These are phyloP conservation scores for Hermaeophaga mercurialis DNA, from an alignment of 2,888 invertebrate genomes.

Conservation along the genomic window DNA sequence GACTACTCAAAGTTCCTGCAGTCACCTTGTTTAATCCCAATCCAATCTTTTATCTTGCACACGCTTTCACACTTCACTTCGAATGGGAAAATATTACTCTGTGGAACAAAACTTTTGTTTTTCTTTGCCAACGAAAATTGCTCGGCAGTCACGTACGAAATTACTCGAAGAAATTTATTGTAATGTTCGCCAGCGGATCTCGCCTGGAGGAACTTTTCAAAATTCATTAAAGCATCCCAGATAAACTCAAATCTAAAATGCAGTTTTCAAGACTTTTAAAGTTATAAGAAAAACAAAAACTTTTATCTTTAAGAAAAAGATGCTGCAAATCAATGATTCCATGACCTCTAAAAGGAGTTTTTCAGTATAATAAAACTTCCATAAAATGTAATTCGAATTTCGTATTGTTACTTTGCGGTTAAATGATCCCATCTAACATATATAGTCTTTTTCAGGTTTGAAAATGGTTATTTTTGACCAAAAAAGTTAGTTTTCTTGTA, in stretches of 20 bases:
- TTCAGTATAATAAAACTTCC: conserved; percentile 1
- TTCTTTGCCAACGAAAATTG: conserved; percentile 41
- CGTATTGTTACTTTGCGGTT: no score
- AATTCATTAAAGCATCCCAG: conserved; percentile 21
- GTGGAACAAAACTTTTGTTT: conserved; percentile 47
- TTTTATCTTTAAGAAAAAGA: conserved; percentile 6
- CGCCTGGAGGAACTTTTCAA: conserved; percentile 21
- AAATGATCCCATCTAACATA: no score
- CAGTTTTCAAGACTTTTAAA: conserved; percentile 21
- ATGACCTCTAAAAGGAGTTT: neutral
- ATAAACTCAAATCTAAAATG: conserved; percentile 28
- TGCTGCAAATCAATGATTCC: conserved; percentile 6
- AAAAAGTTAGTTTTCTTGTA: no score
- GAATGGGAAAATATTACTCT: conserved; percentile 55
- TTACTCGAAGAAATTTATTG: conserved; percentile 34
- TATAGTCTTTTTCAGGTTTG: no score
- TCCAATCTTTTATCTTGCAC: conserved; percentile 59
- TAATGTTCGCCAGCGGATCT: conserved; percentile 17
- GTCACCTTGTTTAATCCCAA: conserved; percentile 58
- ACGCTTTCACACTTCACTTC: conserved; percentile 57
- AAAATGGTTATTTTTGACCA: no score
- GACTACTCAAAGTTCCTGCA: conserved; percentile 42
- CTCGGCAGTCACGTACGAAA: conserved; percentile 40
- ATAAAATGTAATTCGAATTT: neutral
- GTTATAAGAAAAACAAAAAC: conserved; percentile 16